Evolutionary conservation across 2,113 vertebrate species (phyloP), one percentile per base, ranked within the genome.

Genomic region (Pimephales promelas): DNA sequence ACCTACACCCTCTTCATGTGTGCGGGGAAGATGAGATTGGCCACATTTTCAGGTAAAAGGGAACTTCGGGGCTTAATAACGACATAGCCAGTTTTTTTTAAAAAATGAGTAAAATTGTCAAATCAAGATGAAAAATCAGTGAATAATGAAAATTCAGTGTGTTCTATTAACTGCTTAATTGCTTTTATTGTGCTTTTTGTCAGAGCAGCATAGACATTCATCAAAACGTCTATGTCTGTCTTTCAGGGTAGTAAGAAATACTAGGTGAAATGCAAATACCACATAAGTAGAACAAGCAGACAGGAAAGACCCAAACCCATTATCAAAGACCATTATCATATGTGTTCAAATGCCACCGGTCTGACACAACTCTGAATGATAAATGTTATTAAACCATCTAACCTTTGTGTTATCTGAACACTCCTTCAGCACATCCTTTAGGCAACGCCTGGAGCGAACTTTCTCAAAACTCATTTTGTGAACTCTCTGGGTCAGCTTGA

Each of bases 361-460:
- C 75, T 86, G 76, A 86, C n/a, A 79, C n/a, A 72, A 47, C 40
- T 40, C 22, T 14, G 28, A n/a, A 76, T 70, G 49, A 83, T 31
- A 10, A n/a, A 68, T 86, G 47, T 14, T n/a, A 80, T 74, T 34
- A 56, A 24, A 83, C 80, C 45, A 68, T 54, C 47, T 73, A 75
- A 83, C 59, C 59, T 83, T 86, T 74, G 28, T 81, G 59, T 52
- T 85, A 73, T 72, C 68, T 68, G 13, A 52, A 40, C 40, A 34
- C 8, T 14, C 14, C 24, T 72, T n/a, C n/a, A 34, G 73, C 47
- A 34, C 28, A n/a, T 6, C 9, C 26, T 74, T 5, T 2, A 57
- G 74, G 74, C 52, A 24, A 24, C 40, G 74, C 31, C 52, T 57
- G 5, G 31, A 77, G 74, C 20, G 1, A 31, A 11, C 28, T 54